These are phyloP conservation scores for Patiria pectinifera DNA, from an alignment of 53 echinoderm and acorn worm genomes.

Conservation along the genomic window DNA sequence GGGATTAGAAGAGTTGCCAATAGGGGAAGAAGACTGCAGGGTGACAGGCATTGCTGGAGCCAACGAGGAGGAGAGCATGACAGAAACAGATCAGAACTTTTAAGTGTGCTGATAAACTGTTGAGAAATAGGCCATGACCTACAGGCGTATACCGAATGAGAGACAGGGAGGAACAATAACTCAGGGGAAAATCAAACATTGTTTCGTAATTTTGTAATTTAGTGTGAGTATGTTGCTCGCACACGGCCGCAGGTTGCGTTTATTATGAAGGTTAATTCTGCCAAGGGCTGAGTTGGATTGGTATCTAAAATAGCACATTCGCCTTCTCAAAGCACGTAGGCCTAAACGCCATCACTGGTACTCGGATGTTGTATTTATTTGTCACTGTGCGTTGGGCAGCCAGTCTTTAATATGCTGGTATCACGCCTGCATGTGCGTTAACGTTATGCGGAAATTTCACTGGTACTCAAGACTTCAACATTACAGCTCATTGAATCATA, in stretches of 20 bases:
- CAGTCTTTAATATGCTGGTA: no score
- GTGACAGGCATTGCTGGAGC: not conserved
- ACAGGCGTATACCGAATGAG: not conserved
- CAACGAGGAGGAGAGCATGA: not conserved
- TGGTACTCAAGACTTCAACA: no score
- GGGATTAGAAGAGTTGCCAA: not conserved
- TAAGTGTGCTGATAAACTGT: not conserved
- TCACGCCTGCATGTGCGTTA: no score
- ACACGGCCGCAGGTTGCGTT: not conserved
- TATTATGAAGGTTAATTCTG: not conserved
- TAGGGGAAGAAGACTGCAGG: not conserved
- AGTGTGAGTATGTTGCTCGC: not conserved
- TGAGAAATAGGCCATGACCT: no score
- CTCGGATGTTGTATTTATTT: not conserved
- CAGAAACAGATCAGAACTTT: not conserved
- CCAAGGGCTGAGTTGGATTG: not conserved
- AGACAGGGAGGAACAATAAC: not conserved
- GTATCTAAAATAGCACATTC: not conserved
- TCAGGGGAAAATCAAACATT: not conserved
- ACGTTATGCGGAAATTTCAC: no score
- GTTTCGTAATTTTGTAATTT: not conserved
- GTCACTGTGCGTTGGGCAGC: not conserved
- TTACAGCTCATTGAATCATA: no score
- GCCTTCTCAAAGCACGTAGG: conserved; percentile 1
- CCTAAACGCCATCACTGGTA: not conserved